Percentiles rank a stretch among this genome's conserved stretches.
phyloP scores from a whole-genome alignment of 2,797 vertebrate species.

The Semotilus atromaculatus region DNA sequence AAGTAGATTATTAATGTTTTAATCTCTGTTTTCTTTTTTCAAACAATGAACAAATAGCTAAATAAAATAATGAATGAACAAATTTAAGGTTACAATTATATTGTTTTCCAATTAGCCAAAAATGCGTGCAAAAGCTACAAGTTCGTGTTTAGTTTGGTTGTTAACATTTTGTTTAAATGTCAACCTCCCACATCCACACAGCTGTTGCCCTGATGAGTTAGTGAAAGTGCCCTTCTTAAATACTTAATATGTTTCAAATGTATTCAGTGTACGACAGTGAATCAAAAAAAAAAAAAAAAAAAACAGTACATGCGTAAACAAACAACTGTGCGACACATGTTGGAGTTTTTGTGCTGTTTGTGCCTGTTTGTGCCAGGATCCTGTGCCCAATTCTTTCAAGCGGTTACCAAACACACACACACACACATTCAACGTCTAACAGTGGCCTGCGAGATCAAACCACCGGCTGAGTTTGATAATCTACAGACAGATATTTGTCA shows the following conservation, averaged over 20 bases:
- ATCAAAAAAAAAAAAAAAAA: slow-evolving; percentile 47
- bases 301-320: slow-evolving; percentile 64
- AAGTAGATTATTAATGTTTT: not conserved
- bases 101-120: not conserved
- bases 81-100: not conserved
- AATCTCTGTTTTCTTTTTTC: not conserved
- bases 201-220: slow-evolving; percentile 59
- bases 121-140: not conserved
- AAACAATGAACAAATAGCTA: not conserved
- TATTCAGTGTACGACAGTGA: slow-evolving; percentile 46
- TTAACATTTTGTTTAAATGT: slow-evolving; percentile 10
- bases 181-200: slow-evolving; percentile 36
- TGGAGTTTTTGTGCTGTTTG: slow-evolving; percentile 45
- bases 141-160: not conserved
- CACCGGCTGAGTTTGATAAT: slow-evolving; percentile 35
- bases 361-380: too few relatives aligned
- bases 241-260: slow-evolving; percentile 47
- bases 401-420: slow-evolving; percentile 62
- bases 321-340: slow-evolving; percentile 73
- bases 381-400: slow-evolving; percentile 70
- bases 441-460: slow-evolving; percentile 56
- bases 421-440: slow-evolving; percentile 31
- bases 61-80: not conserved
- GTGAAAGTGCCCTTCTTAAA: slow-evolving; percentile 48
- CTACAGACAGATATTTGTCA: slow-evolving; percentile 46